phyloP scores from a whole-genome alignment of 1,140 invertebrate genomes.

The Nixonia krombeini region DNA sequence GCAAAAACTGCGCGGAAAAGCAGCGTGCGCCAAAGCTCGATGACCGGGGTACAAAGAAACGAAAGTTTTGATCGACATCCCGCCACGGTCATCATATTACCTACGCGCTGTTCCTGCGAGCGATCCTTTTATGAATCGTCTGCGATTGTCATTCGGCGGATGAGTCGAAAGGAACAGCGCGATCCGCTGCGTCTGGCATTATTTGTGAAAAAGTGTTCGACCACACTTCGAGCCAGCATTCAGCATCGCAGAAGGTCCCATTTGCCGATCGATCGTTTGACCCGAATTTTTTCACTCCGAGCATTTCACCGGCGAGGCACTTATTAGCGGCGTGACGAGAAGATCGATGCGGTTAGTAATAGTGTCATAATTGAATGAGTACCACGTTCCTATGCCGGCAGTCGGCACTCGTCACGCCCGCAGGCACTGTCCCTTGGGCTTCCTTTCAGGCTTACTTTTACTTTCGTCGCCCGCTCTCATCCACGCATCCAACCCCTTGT shows the following conservation, averaged over 20 bases:
- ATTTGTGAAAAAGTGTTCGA: too few species aligned
- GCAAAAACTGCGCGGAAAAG: slow-evolving; percentile 56
- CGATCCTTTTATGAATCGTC: background rate
- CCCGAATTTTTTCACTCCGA: too few species aligned
- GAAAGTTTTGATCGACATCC: slow-evolving; percentile 39
- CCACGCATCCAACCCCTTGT: slow-evolving; percentile 52
- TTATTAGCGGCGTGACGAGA: slow-evolving; percentile 9
- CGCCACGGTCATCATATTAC: slow-evolving; percentile 15
- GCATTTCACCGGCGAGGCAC: background rate
- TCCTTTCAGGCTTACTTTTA: slow-evolving; percentile 56
- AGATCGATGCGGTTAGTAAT: slow-evolving; percentile 66
- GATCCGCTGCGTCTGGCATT: too few species aligned
- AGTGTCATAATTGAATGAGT: slow-evolving; percentile 70
- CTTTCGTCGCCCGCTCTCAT: slow-evolving; percentile 56
- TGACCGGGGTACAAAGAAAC: slow-evolving; percentile 18
- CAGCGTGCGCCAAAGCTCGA: slow-evolving; percentile 29
- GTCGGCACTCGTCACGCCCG: slow-evolving; percentile 52
- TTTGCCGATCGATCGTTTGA: too few species aligned
- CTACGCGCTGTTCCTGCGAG: background rate
- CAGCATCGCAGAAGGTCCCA: too few species aligned
- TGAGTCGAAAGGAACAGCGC: too few species aligned
- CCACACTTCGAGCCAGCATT: too few species aligned
- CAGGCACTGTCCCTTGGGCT: slow-evolving; percentile 55
- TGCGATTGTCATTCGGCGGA: background rate
- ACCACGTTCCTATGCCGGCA: slow-evolving; percentile 56